Base-by-base conservation (phyloP, 2,113 vertebrate species). In the Mesitornis unicolor region DNA sequence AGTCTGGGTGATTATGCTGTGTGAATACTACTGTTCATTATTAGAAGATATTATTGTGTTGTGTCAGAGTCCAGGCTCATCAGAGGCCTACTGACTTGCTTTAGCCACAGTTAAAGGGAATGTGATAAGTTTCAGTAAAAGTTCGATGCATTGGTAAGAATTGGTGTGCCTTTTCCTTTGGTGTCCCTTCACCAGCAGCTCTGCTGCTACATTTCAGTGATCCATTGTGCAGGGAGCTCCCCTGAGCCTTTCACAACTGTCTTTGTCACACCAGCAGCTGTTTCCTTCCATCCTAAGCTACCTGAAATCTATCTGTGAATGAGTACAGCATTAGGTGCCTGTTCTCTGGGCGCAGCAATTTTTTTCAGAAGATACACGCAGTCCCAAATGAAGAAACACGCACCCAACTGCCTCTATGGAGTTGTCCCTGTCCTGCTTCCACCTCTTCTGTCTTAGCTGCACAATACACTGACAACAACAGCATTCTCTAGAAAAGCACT, bases 181-280 rank as follows among this genome's bases (percentile, higher is more conserved):
- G 14, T 88, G 10, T 12, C 7, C 9, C 59, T 74, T 83, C 19
- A 50, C 7, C 36, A 59, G n/a, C 16, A 29, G 16, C 10, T 83
- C 38, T 65, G n/a, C 45, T 59, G 36, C 42, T 65, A 10, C 9
- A 7, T 8, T 69, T 73, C 35, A 28, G 17, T n/a, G 45, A 63
- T 65, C 47, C 8, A 12, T 25, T 1, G 0, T 0, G 0, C 48
- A 26, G 2, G 4, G 22, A 71, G 4, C 28, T 73, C 29, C 15
- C 36, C 18, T 1, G 1, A 80, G 28, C 19, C 28, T 76, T 88
- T 83, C 70, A 53, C 36, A 76, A 42, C 40, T 79, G 53, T 24
- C 13, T 64, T 73, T 73, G 19, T 56, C 45, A 38, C 7, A 33
- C 21, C 16, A 56, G 36, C 64, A 76, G 8, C 5, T 48, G 24